Percentiles rank a stretch among this genome's conserved stretches.
Evolutionary conservation across 2,888 invertebrate genomes (phyloP).

Genomic region (Thecophora atra): DNA sequence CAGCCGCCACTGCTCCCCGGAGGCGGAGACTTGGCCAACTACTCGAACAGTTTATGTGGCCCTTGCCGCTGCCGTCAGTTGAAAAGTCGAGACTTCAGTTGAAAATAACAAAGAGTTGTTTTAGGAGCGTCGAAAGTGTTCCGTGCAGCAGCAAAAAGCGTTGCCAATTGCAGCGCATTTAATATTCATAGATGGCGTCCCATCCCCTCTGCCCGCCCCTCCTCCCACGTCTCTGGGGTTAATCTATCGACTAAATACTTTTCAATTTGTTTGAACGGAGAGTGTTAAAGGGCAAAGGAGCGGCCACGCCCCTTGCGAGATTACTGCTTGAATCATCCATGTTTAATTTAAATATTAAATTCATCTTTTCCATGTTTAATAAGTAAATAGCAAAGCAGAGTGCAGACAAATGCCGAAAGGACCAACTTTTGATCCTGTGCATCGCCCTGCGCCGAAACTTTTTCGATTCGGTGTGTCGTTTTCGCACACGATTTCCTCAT

Average conservation of each 20-base stretch:
- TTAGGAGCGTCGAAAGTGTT: background rate
- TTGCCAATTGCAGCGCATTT: constrained; percentile 35
- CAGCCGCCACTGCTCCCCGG: background rate
- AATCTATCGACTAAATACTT: constrained; percentile 37
- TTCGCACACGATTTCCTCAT: constrained; percentile 34
- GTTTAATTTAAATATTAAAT: constrained; percentile 12
- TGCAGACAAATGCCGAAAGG: background rate
- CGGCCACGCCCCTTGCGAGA: background rate
- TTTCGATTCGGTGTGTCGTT: constrained; percentile 31
- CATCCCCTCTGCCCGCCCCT: background rate
- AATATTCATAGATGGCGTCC: constrained; percentile 40
- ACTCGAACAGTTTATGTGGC: background rate
- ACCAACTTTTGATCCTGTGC: constrained; percentile 23
- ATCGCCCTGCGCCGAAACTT: constrained; percentile 20
- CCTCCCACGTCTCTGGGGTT: background rate
- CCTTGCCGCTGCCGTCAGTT: background rate
- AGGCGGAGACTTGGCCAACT: background rate
- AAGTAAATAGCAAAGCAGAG: background rate
- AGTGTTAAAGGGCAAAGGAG: background rate
- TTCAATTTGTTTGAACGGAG: constrained; percentile 40
- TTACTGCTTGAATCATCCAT: background rate
- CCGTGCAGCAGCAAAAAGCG: constrained; percentile 2
- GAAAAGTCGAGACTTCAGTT: background rate
- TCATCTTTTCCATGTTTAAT: background rate
- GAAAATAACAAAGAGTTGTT: background rate